These are phyloP conservation scores for Eulacestoma nigropectus DNA, from an alignment of 2,113 vertebrate species.

Conservation along the genomic window DNA sequence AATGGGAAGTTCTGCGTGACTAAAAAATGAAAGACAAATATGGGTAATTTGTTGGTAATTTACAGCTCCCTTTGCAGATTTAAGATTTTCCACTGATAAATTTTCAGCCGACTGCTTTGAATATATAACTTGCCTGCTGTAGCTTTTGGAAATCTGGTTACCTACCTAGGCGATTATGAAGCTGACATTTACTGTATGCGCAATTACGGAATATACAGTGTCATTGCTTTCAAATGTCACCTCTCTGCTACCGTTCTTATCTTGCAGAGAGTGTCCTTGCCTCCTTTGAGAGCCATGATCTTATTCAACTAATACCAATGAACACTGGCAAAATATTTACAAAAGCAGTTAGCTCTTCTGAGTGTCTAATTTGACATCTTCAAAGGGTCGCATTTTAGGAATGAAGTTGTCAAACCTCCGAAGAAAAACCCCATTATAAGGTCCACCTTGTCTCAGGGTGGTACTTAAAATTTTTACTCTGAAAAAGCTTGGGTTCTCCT, in stretches of 20 bases:
- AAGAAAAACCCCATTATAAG: background rate
- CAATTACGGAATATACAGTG: constrained; percentile 19
- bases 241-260: background rate
- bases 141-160: constrained; percentile 24
- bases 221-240: constrained; percentile 42
- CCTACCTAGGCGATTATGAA: background rate
- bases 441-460: background rate
- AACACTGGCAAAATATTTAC: constrained; percentile 22
- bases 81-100: background rate
- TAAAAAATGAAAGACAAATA: constrained; percentile 16
- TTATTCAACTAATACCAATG: background rate
- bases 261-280: background rate
- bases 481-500: background rate
- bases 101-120: background rate
- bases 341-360: constrained; percentile 13
- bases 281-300: background rate
- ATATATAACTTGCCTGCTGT: background rate
- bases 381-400: background rate
- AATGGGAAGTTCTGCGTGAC: background rate
- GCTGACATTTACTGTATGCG: constrained; percentile 27
- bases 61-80: background rate
- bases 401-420: background rate
- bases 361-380: background rate
- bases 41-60: background rate
- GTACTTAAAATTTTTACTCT: background rate